Conservation (phyloP, 1,140 invertebrate genomes). For the Drosophila ananassae region DNA sequence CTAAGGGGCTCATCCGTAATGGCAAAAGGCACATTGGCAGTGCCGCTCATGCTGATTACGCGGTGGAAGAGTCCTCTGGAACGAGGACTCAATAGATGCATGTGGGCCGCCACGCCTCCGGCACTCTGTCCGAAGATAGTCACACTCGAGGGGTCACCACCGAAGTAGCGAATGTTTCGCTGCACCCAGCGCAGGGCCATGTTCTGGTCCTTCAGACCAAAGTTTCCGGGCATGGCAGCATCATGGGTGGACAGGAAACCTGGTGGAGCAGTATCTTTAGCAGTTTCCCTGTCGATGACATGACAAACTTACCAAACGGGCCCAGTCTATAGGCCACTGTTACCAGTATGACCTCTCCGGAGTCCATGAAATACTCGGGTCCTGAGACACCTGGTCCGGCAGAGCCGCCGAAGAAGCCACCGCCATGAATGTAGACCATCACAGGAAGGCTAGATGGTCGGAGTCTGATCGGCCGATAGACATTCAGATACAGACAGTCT, state of each 20-base stretch:
- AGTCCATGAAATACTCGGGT: slow-evolving; percentile 84
- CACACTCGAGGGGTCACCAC: slow-evolving; percentile 84
- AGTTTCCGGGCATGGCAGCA: slow-evolving; percentile 85
- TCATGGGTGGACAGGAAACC: slow-evolving; percentile 83
- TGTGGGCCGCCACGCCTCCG: slow-evolving; percentile 85
- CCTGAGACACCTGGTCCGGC: slow-evolving; percentile 66
- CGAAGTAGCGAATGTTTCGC: slow-evolving; percentile 75
- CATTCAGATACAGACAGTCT: slow-evolving; percentile 87
- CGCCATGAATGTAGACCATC: slow-evolving; percentile 85
- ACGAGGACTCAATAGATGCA: slow-evolving; percentile 84
- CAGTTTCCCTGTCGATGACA: too few species aligned
- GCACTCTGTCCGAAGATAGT: slow-evolving; percentile 87
- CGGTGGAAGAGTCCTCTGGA: slow-evolving; percentile 85
- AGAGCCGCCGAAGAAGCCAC: slow-evolving; percentile 84
- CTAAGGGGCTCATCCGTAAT: slow-evolving; percentile 84
- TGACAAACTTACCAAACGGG: slow-evolving; percentile 62
- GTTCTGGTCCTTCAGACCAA: slow-evolving; percentile 86
- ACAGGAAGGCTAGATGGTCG: slow-evolving; percentile 70
- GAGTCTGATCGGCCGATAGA: slow-evolving; percentile 85
- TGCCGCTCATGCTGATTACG: slow-evolving; percentile 86
- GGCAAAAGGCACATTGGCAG: slow-evolving; percentile 87
- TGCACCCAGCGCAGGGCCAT: slow-evolving; percentile 85
- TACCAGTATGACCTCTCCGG: slow-evolving; percentile 71
- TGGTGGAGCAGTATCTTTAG: not conserved
- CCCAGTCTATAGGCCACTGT: slow-evolving; percentile 76